Conservation (phyloP, 2,797 vertebrate species). For the Rhincodon typus region DNA sequence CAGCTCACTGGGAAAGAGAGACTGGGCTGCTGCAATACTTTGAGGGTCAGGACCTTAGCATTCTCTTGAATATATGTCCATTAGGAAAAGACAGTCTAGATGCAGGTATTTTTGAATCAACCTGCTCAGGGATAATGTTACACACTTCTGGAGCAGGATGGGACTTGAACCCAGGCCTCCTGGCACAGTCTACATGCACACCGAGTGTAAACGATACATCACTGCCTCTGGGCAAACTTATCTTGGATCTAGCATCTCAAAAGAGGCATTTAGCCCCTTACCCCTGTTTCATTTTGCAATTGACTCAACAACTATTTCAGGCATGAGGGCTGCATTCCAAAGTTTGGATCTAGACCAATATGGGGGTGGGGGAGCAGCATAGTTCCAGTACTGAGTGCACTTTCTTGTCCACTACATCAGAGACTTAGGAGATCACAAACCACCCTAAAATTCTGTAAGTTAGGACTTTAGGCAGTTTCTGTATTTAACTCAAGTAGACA, state of each 20-base stretch:
- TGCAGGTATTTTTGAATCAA: too few relatives aligned
- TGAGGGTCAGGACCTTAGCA: neutral
- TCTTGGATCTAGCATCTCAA: neutral
- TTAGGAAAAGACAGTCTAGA: neutral
- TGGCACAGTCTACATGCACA: neutral
- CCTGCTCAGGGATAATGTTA: too few relatives aligned
- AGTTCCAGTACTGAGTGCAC: neutral
- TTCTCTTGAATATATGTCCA: neutral
- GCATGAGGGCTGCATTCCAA: neutral
- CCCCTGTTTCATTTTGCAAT: neutral
- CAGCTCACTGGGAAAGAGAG: neutral
- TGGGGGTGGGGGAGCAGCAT: too few relatives aligned
- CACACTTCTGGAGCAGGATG: too few relatives aligned
- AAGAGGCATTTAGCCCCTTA: neutral
- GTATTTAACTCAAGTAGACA: too few relatives aligned
- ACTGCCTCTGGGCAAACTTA: neutral
- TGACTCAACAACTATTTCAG: neutral
- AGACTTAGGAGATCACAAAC: neutral
- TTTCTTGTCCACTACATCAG: neutral
- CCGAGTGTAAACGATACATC: neutral
- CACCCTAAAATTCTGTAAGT: neutral
- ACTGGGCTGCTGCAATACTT: neutral
- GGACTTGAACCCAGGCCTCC: too few relatives aligned
- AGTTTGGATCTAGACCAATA: neutral
- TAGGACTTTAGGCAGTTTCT: too few relatives aligned